Percentiles rank a stretch among this genome's conserved stretches.
These are phyloP conservation scores for Hemistola chrysoprasaria DNA, from an alignment of 2,888 invertebrate genomes.

Conservation along the genomic window DNA sequence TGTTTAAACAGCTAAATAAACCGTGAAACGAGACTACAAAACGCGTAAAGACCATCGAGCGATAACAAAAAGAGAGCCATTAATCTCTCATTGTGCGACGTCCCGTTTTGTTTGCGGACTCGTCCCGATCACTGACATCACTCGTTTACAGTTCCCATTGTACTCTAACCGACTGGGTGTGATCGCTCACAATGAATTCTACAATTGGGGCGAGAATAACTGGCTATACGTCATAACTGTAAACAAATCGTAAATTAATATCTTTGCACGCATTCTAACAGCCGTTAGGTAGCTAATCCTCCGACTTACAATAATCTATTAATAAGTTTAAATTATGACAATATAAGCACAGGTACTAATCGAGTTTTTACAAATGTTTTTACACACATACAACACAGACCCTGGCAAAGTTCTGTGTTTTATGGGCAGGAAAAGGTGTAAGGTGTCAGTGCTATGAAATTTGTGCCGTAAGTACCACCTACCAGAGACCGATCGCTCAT, in stretches of 20 bases:
- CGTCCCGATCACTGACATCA: conserved; percentile 61
- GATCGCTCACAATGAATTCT: conserved; percentile 64
- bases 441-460: too few species aligned
- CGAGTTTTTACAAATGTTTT: background rate
- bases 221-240: conserved; percentile 64
- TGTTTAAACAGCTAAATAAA: conserved; percentile 72
- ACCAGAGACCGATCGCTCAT: conserved; percentile 66
- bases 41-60: conserved; percentile 70
- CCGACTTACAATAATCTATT: background rate
- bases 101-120: conserved; percentile 73
- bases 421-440: too few species aligned
- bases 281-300: conserved; percentile 21
- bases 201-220: conserved; percentile 71
- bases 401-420: too few species aligned
- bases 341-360: too few species aligned
- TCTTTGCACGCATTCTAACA: conserved; percentile 18
- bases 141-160: conserved; percentile 66
- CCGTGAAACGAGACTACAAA: conserved; percentile 78
- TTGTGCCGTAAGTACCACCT: conserved; percentile 16
- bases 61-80: conserved; percentile 75
- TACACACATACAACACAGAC: too few species aligned
- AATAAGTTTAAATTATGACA: background rate
- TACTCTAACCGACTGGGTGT: conserved; percentile 74
- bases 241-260: conserved; percentile 69
- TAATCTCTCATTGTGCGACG: conserved; percentile 77